Evolutionary conservation across 1,140 invertebrate species (phyloP), one percentile per base, ranked within the genome.

Genomic region (Drosophila triauraria): DNA sequence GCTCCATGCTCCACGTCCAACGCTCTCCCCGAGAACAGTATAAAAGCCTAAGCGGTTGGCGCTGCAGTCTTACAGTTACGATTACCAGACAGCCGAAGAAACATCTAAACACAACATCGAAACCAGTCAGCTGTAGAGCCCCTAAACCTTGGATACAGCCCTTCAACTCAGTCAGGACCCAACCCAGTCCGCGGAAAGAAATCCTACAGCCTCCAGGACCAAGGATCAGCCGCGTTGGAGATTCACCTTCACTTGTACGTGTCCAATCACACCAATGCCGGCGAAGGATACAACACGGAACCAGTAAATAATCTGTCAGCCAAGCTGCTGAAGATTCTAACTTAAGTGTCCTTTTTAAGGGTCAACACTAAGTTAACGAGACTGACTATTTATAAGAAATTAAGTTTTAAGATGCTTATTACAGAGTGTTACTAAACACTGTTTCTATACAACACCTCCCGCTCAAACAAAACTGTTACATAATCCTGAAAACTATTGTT

Each of bases 261-360:
- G 12, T 23, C 42, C 7, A 25, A 32, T 7, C 51, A 54, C 9
- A 23, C 2, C n/a, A 63, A 51, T 59, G 70, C 58, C 50, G 57
- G 51, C 53, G 23, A 57, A 5, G 57, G 59, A 48, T 30, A 42
- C 23, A 35, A 43, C 51, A 47, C 62, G 62, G 72, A 88, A 48
- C 77, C 84, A 68, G 77, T 87, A 8, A 83, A 83, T 44, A 68
- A 63, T 60, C 72, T 87, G 5, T 78, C 84, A 42, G 84, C 48
- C 6, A 87, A 87, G 50, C 1, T 88, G 20, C 77, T 87, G 10
- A 87, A 87, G 40, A 78, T 87, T 58, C 42, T 87, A 44, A 9
- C 72, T 1, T 88, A 88, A 83, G 35, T 32, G 10, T 43, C 6
- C 2, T 23, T 48, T 23, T 48, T 59, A 60, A 44, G 17, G 15